Evolutionary conservation across 2,113 vertebrate species (phyloP).

Genomic region (Anarrhichthys ocellatus): DNA sequence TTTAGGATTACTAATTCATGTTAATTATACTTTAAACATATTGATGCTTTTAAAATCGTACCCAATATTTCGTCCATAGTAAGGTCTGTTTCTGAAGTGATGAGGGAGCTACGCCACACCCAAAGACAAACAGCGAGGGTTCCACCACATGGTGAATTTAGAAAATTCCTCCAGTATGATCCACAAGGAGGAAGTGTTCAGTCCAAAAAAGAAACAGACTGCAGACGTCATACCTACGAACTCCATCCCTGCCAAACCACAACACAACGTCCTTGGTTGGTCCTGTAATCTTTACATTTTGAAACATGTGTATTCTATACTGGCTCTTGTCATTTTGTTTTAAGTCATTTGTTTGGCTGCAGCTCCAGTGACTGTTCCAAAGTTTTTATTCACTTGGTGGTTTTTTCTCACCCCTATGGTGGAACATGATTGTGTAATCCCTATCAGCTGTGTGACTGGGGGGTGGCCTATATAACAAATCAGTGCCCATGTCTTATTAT

Average conservation of each 20-base stretch:
- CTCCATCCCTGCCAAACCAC: neutral
- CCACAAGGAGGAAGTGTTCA: neutral
- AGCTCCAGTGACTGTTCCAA: neutral
- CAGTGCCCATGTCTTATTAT: neutral
- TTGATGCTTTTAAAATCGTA: no score
- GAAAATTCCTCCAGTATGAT: neutral
- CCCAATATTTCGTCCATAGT: no score
- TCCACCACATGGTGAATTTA: neutral
- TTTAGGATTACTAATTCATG: no score
- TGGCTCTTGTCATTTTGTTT: neutral
- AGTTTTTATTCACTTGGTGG: neutral
- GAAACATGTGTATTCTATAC: neutral
- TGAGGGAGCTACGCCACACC: no score
- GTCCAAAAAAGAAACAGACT: neutral
- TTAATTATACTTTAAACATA: no score
- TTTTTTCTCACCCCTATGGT: neutral
- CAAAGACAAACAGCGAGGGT: no score
- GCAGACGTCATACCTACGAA: neutral
- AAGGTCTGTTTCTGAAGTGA: no score
- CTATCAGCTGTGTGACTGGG: neutral
- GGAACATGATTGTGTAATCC: neutral
- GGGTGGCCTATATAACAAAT: neutral
- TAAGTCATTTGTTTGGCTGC: neutral
- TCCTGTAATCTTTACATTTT: neutral
- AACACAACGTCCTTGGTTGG: neutral